Base-by-base conservation (phyloP, 1,140 invertebrate genomes). In the Papilio machaon region DNA sequence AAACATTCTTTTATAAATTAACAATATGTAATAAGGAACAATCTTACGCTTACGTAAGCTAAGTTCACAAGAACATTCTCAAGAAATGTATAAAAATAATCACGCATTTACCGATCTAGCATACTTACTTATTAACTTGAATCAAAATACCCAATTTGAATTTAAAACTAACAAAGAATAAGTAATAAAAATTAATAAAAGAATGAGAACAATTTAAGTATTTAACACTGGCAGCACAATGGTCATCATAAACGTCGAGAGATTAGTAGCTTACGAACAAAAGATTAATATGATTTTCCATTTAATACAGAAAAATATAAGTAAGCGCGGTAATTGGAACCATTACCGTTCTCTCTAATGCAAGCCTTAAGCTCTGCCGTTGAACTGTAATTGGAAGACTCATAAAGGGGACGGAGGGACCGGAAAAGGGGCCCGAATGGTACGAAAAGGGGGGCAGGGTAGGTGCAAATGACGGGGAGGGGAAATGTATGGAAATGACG, bases 401-500 rank as follows among this genome's bases (percentile, higher is more conserved):
- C 89, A 87, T 90, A 92, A 90, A 93, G 91, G 91, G 92, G 91
- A 82, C 87, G 86, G 85, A 86, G 88, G 87, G 85, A 88, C 89
- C 88, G 90, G 89, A 92, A 92, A 90, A 91, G 91, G 92, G 91
- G 89, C 86, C 83, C 83, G 86, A 91, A 88, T 85, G 86, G 88
- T 86, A 85, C 85, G 85, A 87, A 86, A 87, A 81, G 88, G 89
- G 86, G 81, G 54, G 60, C 73, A 82, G 80, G 81, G 85, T 35
- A 67, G 73, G 80, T 58, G 74, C 17, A 76, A 80, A 79, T 81
- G 80, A 81, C 35, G 79, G 81, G 84, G 85, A 83, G 88, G 88
- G 85, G 80, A 90, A 91, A 93, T 94, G 89, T 93, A 94, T 94
- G 93, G 92, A 94, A 94, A 94, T 94, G 92, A 94, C 92, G 91